phyloP scores from a whole-genome alignment of 2,797 vertebrate genomes.

The Hippopotamyrus pictus region DNA sequence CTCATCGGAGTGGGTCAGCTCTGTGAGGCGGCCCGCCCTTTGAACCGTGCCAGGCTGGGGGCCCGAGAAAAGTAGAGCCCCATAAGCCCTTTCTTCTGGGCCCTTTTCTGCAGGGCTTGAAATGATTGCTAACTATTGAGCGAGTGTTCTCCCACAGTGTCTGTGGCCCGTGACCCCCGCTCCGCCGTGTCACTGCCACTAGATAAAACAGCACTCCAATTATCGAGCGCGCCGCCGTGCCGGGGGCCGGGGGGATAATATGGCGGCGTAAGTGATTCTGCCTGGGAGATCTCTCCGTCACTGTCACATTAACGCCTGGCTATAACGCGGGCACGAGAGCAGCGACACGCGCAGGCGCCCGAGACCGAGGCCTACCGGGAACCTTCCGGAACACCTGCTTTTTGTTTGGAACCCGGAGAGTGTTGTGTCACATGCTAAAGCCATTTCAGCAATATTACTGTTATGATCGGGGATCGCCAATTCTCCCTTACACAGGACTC shows the following conservation, averaged over 20 bases:
- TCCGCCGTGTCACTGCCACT: slow-evolving; percentile 82
- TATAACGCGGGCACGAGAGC: slow-evolving; percentile 61
- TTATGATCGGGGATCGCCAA: not conserved
- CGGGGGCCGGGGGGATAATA: slow-evolving; percentile 66
- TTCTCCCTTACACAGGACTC: not conserved
- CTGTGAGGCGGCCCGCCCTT: slow-evolving; percentile 65
- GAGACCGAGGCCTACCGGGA: not conserved
- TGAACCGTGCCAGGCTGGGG: slow-evolving; percentile 78
- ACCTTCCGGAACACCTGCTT: not conserved
- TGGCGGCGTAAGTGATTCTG: slow-evolving; percentile 67
- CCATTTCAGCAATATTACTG: not conserved
- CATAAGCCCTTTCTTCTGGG: slow-evolving; percentile 67
- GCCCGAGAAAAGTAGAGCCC: slow-evolving; percentile 61
- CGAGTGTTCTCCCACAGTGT: slow-evolving; percentile 71
- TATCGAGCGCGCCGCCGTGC: slow-evolving; percentile 73
- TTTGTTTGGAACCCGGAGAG: not conserved
- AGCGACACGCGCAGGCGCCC: not conserved
- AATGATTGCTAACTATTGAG: slow-evolving; percentile 89
- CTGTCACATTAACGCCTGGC: slow-evolving; percentile 76
- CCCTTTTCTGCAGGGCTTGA: slow-evolving; percentile 62
- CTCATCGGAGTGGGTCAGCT: slow-evolving; percentile 64
- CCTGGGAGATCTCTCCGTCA: slow-evolving; percentile 66
- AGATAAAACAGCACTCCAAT: slow-evolving; percentile 88
- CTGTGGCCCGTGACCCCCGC: slow-evolving; percentile 77
- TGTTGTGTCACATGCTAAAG: not conserved